Evolutionary conservation across 1,140 invertebrate genomes (phyloP).

Genomic region (Drosophila pandora): DNA sequence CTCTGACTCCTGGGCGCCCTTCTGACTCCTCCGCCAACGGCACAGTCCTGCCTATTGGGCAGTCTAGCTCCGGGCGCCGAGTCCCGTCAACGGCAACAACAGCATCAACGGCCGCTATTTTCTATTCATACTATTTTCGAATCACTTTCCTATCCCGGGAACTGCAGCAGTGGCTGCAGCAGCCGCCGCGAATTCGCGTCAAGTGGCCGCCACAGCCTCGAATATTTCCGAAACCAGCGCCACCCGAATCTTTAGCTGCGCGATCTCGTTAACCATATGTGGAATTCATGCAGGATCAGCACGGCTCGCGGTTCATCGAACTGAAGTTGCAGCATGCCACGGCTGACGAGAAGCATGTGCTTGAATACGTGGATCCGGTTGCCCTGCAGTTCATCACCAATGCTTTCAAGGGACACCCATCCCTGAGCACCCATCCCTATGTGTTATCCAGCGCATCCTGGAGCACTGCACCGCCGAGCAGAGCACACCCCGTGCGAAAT

Average conservation of each 20-base stretch:
- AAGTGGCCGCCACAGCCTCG: constrained; percentile 83
- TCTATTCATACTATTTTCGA: constrained; percentile 92
- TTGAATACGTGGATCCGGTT: constrained; percentile 98
- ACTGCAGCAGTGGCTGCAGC: constrained; percentile 64
- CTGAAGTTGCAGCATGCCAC: constrained; percentile 99
- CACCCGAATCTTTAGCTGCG: constrained; percentile 97
- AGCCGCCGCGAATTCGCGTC: constrained; percentile 63
- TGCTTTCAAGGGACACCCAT: constrained; percentile 97
- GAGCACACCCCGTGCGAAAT: constrained; percentile 88
- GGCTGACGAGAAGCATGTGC: constrained; percentile 98
- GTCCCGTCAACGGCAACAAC: constrained; percentile 89
- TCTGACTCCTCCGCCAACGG: constrained; percentile 91
- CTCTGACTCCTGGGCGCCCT: constrained; percentile 89
- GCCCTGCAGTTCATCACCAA: constrained; percentile 99
- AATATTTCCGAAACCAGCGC: constrained; percentile 95
- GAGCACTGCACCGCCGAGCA: constrained; percentile 99
- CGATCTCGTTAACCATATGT: constrained; percentile 96
- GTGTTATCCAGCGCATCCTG: constrained; percentile 99
- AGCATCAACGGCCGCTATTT: constrained; percentile 86
- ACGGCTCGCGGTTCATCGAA: constrained; percentile 99
- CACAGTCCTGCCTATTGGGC: constrained; percentile 87
- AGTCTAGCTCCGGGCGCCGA: constrained; percentile 94
- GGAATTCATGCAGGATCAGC: constrained; percentile 99
- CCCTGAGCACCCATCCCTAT: constrained; percentile 99
- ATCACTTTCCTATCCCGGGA: constrained; percentile 84